phyloP scores from a whole-genome alignment of 2,113 vertebrate species.

The Corvus hawaiiensis region DNA sequence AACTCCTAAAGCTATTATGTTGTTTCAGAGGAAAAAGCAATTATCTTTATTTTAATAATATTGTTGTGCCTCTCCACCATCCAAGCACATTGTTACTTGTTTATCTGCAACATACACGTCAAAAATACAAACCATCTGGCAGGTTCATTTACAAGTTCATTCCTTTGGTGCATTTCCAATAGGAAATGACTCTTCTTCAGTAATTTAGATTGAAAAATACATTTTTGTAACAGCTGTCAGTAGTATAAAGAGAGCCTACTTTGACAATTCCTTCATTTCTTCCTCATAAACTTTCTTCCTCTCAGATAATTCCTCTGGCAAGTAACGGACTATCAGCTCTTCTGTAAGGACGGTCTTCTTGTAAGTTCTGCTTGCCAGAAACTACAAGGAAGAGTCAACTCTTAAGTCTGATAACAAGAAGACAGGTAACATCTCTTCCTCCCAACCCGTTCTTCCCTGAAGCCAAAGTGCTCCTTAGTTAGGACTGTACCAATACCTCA shows the following conservation, averaged over 20 bases:
- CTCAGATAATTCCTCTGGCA: conserved; percentile 85
- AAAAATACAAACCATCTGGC: not conserved
- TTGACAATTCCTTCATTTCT: conserved; percentile 89
- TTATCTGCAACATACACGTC: not conserved
- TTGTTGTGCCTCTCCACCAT: not conserved
- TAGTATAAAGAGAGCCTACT: conserved; percentile 70
- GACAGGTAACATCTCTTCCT: not conserved
- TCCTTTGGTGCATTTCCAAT: not conserved
- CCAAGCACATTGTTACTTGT: not conserved
- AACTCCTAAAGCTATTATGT: not conserved
- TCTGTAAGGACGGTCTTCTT: conserved; percentile 87
- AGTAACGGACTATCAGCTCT: conserved; percentile 83
- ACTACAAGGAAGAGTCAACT: conserved; percentile 71
- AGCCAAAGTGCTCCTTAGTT: not conserved
- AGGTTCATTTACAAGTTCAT: not conserved
- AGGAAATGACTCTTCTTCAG: not conserved
- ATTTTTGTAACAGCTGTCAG: not conserved
- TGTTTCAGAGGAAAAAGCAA: not conserved
- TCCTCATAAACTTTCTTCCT: conserved; percentile 89
- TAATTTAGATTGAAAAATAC: not conserved
- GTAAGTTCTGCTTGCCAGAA: conserved; percentile 86
- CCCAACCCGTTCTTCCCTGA: not conserved
- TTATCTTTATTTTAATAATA: not conserved
- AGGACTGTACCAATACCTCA: not conserved
- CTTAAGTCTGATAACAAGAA: not conserved